Base-by-base conservation (phyloP, 2,888 invertebrate genomes). In the Cabera pusaria region DNA sequence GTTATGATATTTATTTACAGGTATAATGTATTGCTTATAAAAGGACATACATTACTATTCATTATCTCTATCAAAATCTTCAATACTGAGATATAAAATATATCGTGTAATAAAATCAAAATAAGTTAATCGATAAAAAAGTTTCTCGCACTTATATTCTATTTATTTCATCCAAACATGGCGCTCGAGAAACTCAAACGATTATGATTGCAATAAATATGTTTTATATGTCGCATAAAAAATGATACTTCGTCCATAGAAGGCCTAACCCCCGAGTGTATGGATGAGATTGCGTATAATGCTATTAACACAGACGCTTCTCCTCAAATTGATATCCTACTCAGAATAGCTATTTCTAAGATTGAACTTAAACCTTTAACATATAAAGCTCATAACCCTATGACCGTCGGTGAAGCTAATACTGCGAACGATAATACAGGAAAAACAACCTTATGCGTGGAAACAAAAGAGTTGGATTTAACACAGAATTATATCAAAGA, bases 241-340 rank as follows among this genome's bases (percentile, higher is more conserved):
- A 86, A 83, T 83, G 75, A 86, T 86, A 81, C 76, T 80, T 71
- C 77, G 65, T 65, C 70, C 69, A 73, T 80, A 77, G 80, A 72
- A 76, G 77, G 76, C 79, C 76, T 81, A 79, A 80, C 84, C 84
- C 85, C 64, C 84, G 85, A 83, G 76, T 88, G 88, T 88, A 86
- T 87, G 84, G 87, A 86, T 85, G 87, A 88, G 88, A 88, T 88
- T 88, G 87, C 83, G 85, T 77, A 84, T 88, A 88, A 88, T 86
- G 85, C 88, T 88, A 88, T 88, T 88, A 88, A 82, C 86, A 87
- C 88, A 87, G 88, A 88, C 88, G 88, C 87, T 88, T 83, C 85
- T 87, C 78, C 82, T 86, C 86, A 86, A 86, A 86, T 86, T 87
- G 86, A 87, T 87, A 87, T 85, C 86, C 78, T 74, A 69, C 75